Base-by-base conservation (phyloP, 37 sponge, comb jelly and placozoan genomes). In the Chondrosia reniformis region DNA sequence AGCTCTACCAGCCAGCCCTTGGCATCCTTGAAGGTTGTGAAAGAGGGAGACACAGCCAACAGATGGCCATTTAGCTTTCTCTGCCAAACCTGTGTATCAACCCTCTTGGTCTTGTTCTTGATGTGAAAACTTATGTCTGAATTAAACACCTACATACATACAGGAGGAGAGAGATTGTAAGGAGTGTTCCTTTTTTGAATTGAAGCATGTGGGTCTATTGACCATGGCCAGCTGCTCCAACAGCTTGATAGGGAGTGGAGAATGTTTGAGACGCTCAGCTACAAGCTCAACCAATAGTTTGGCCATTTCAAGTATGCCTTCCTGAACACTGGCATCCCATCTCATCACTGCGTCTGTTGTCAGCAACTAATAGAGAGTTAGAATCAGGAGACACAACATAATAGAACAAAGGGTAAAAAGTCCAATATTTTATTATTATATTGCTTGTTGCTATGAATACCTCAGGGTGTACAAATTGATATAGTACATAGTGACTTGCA, bases 301-400 rank as follows among this genome's bases (percentile, higher is more conserved):
- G 40, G 66, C 31, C 94, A 96, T 93, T 78, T 96, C 91, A 4
- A 75, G n/a, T 31, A 96, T 96, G 0, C 97, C 91, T 30, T 88
- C 86, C 79, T 93, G 83, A 46, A 96, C 84, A 69, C 88, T 63
- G 37, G 45, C 62, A 45, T 88, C 93, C 97, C 97, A 96, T 5
- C 97, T 84, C 55, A 81, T 76, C 13, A 96, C 97, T 21, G 92
- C 92, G 17, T 89, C 87, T 31, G 93, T 89, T 5, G 94, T 90
- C 46, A 92, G 37, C 52, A 96, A 67, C 97, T 96, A 38, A 61
- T 0, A 44, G n/a, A 36, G 32, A 76, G 33, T 56, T 28, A 56
- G 32, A 25, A 75, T 37, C 10, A 46, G 6, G 44, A 67, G 40
- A 67, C 4, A n/a, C 6, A 24, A 28, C 10, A 24, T 10, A 15